Evolutionary conservation across 2,113 vertebrate genomes (phyloP).

Genomic region (Marmota monax): DNA sequence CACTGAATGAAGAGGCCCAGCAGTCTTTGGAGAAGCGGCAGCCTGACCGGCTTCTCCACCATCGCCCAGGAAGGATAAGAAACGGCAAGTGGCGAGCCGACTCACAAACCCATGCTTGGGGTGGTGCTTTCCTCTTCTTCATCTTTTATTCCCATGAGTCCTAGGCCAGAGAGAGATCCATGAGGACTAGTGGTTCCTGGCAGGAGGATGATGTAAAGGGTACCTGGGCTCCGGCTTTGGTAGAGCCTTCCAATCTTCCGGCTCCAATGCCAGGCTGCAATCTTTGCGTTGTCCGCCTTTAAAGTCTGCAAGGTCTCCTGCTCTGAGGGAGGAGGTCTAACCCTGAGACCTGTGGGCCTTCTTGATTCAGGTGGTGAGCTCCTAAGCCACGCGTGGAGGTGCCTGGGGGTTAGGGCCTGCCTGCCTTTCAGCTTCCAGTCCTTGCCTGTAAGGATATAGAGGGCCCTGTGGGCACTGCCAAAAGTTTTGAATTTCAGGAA

Average conservation of each 20-base stretch:
- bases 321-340: background rate
- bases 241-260: slow-evolving; percentile 90
- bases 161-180: too few species aligned
- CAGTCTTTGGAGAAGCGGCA: background rate
- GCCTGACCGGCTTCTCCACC: background rate
- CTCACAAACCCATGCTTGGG: background rate
- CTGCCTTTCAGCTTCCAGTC: background rate
- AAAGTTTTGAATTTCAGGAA: slow-evolving; percentile 89
- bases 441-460: slow-evolving; percentile 77
- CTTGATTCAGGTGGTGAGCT: too few species aligned
- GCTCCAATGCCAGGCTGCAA: slow-evolving; percentile 88
- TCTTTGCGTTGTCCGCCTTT: slow-evolving; percentile 86
- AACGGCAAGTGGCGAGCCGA: background rate
- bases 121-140: slow-evolving; percentile 53
- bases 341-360: background rate
- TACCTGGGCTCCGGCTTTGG: slow-evolving; percentile 85
- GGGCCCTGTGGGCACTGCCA: slow-evolving; percentile 83
- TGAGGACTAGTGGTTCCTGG: slow-evolving; percentile 87
- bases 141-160: slow-evolving; percentile 80
- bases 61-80: background rate
- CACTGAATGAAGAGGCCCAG: background rate
- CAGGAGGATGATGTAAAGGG: slow-evolving; percentile 91
- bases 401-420: too few species aligned
- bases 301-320: background rate
- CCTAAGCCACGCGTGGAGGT: too few species aligned